Conservation (phyloP, 1,140 invertebrate species). For the Ips nitidus region DNA sequence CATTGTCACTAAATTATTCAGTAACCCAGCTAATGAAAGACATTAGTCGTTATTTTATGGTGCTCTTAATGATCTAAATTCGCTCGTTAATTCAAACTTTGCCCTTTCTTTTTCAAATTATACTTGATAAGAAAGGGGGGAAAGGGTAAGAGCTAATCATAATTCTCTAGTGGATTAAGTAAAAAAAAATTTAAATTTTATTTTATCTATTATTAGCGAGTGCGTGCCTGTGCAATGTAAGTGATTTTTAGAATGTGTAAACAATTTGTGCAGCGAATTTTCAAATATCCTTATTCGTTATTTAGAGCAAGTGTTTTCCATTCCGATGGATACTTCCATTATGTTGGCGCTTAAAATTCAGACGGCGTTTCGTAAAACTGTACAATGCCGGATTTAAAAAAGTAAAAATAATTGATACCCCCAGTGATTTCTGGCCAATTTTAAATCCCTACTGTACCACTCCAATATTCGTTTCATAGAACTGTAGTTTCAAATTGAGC, state of each 20-base stretch:
- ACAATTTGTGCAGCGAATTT: constrained; percentile 11
- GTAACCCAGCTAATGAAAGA: constrained; percentile 7
- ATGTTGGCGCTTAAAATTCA: constrained; percentile 28
- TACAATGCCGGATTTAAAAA: constrained; percentile 12
- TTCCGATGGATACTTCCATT: constrained; percentile 32
- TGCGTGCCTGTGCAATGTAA: too few species aligned
- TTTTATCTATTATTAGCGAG: too few species aligned
- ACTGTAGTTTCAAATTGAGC: too few species aligned
- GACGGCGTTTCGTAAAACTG: constrained; percentile 6
- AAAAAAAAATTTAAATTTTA: too few species aligned
- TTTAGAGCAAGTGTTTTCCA: constrained; percentile 30
- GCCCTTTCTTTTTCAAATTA: constrained; percentile 6
- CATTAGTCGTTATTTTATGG: constrained; percentile 20
- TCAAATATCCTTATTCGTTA: constrained; percentile 11
- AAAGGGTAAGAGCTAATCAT: not conserved
- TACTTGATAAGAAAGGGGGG: not conserved
- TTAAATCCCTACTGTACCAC: not conserved
- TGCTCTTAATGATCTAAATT: constrained; percentile 14
- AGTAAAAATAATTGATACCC: not conserved
- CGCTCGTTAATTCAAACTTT: constrained; percentile 20
- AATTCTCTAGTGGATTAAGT: too few species aligned
- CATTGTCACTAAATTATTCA: constrained; percentile 13
- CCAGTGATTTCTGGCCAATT: constrained; percentile 17
- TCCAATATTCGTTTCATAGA: too few species aligned
- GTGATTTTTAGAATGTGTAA: not conserved